These are phyloP conservation scores for Ceuthmochares aereus DNA, from an alignment of 2,113 vertebrate species.

Conservation along the genomic window DNA sequence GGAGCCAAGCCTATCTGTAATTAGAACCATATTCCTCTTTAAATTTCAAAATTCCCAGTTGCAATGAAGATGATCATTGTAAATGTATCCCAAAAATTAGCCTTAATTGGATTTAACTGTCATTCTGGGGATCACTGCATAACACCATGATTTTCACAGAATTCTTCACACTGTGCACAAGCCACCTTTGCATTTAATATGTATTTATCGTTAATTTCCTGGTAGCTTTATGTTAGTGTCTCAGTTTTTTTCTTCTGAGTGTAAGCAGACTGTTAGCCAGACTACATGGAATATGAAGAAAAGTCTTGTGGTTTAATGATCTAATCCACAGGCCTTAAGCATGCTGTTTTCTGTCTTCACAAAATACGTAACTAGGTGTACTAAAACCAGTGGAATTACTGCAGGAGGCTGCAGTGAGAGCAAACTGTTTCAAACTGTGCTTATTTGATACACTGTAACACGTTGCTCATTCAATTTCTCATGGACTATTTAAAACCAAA, in stretches of 20 bases:
- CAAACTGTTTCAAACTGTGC: not conserved
- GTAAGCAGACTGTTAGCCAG: not conserved
- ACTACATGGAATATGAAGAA: not conserved
- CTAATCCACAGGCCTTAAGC: not conserved
- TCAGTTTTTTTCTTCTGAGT: not conserved
- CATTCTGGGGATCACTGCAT: not conserved
- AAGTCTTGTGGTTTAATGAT: not conserved
- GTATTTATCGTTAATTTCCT: not conserved
- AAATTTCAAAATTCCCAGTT: not conserved
- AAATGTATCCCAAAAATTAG: not conserved
- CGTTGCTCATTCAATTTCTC: not conserved
- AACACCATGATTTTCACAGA: not conserved
- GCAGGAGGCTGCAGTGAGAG: not conserved
- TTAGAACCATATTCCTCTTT: not conserved
- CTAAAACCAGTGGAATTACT: fast-evolving
- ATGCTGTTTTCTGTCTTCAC: not conserved
- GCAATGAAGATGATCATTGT: not conserved
- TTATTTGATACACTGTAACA: not conserved
- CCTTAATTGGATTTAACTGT: not conserved
- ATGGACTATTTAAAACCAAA: not conserved
- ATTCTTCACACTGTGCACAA: not conserved
- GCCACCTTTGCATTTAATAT: not conserved
- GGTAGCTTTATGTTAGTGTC: not conserved
- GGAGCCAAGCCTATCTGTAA: not conserved
- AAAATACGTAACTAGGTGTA: not conserved